Percentiles rank a stretch among this genome's conserved stretches.
Conservation (phyloP, 1,140 invertebrate genomes). For the Sweltsa coloradensis region DNA sequence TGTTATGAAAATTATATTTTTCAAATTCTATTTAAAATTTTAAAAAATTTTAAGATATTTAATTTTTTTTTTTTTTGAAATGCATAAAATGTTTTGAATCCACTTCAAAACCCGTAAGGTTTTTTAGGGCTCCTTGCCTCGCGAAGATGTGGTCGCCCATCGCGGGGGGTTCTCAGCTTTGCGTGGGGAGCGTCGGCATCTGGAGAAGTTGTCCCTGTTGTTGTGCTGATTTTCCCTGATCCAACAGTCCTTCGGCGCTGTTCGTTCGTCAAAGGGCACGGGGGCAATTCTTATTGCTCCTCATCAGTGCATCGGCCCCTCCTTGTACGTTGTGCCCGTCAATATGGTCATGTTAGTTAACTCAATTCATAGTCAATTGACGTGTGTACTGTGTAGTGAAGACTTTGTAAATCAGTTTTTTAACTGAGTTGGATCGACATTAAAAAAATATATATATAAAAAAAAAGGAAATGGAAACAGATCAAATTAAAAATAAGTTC, state of each 20-base stretch:
- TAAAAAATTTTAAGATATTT: constrained; percentile 1
- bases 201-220: constrained; percentile 46
- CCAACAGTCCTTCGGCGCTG: constrained; percentile 36
- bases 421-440: no score
- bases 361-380: no score
- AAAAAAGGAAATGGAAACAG: no score
- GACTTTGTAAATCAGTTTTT: no score
- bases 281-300: constrained; percentile 40
- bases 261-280: constrained; percentile 46
- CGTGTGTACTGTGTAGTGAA: no score
- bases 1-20: no score
- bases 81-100: background rate
- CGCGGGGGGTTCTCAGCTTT: constrained; percentile 67
- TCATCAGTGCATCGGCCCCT: constrained; percentile 35
- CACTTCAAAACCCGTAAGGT: constrained; percentile 52
- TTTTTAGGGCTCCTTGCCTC: constrained; percentile 74
- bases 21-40: no score
- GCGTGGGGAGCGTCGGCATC: constrained; percentile 57
- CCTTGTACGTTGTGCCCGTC: constrained; percentile 19
- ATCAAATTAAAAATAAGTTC: no score
- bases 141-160: constrained; percentile 76
- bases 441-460: no score
- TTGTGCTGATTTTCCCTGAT: constrained; percentile 43
- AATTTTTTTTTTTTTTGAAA: background rate
- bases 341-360: no score